Percentiles rank a stretch among this genome's conserved stretches.
Evolutionary conservation across 2,888 invertebrate genomes (phyloP).

Genomic region (Sarcophaga caerulescens): DNA sequence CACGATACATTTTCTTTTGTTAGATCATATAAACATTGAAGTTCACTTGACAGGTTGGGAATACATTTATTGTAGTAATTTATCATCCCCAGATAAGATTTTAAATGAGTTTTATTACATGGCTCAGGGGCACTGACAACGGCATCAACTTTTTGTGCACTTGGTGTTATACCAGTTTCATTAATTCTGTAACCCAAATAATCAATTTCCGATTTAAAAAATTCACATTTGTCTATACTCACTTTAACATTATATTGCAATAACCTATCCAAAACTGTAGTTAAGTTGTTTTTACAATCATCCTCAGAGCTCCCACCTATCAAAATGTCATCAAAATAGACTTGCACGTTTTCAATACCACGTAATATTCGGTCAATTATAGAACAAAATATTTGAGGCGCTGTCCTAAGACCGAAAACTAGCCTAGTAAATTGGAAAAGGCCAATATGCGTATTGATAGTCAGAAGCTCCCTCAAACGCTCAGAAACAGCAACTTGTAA

Average conservation of each 20-base stretch:
- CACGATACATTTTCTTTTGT: constrained; percentile 37
- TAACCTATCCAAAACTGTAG: constrained; percentile 51
- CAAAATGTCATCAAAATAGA: constrained; percentile 39
- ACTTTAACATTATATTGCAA: constrained; percentile 61
- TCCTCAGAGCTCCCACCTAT: constrained; percentile 17
- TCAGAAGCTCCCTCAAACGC: constrained; percentile 42
- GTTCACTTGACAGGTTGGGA: constrained; percentile 55
- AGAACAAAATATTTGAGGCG: constrained; percentile 31
- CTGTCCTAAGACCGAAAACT: constrained; percentile 40
- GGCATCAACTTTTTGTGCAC: constrained; percentile 36
- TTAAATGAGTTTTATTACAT: constrained; percentile 50
- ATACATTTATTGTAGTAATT: constrained; percentile 62
- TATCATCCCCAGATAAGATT: constrained; percentile 50
- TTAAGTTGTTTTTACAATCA: constrained; percentile 20
- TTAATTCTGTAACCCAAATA: constrained; percentile 56
- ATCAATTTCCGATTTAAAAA: constrained; percentile 53
- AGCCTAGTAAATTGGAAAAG: constrained; percentile 45
- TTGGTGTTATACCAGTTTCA: constrained; percentile 46
- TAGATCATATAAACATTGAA: constrained; percentile 50
- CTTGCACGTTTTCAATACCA: constrained; percentile 10
- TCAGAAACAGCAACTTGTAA: constrained; percentile 41
- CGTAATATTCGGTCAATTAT: constrained; percentile 18
- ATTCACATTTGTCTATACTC: constrained; percentile 62
- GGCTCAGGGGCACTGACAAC: constrained; percentile 13
- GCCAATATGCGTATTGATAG: constrained; percentile 46